Evolutionary conservation across 2,888 invertebrate genomes (phyloP), one percentile per base, ranked within the genome.

Genomic region (Mechanitis messenoides): DNA sequence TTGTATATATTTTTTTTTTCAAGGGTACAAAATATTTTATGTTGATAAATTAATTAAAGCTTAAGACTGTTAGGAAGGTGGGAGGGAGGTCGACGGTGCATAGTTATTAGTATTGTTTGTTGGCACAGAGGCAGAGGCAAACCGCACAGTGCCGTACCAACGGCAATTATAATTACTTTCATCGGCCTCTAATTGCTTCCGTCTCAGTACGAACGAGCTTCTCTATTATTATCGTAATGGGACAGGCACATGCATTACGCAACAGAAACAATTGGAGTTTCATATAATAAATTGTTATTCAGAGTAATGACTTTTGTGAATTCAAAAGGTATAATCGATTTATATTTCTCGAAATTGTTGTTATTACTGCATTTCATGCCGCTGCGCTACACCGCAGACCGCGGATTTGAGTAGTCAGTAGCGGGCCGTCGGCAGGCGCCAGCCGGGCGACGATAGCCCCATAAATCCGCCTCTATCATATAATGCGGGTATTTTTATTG

Each of bases 401-500:
- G 62, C 62, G 60, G 57, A 60, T 56, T 59, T 38, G 58, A 46
- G 35, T 42, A 60, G 53, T 45, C 64, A 62, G 59, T 57, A 64
- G 62, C 63, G 59, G 33, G 46, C 55, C 46, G 55, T 47, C 58
- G 57, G 33, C 45, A 35, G 54, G 35, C 33, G 42, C 42, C 55
- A 55, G 59, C 28, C 46, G 55, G 68, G 62, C 45, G 54, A 54
- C 54, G 59, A 45, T 4, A 12, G 61, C 61, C 69, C 64, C 72
- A 70, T 73, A 72, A 73, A 74, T 75, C 69, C 68, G 64, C 69
- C 74, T 75, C 72, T 74, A 76, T 75, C 75, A 78, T 75, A 76
- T 78, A 74, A 74, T 71, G 72, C 72, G 71, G 68, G 69, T 73
- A 73, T 76, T 80, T 80, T 80, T 80, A 79, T 79, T 76, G 80